Evolutionary conservation across 92 coral and sea anemone genomes (phyloP).

Genomic region (Heteractis magnifica): DNA sequence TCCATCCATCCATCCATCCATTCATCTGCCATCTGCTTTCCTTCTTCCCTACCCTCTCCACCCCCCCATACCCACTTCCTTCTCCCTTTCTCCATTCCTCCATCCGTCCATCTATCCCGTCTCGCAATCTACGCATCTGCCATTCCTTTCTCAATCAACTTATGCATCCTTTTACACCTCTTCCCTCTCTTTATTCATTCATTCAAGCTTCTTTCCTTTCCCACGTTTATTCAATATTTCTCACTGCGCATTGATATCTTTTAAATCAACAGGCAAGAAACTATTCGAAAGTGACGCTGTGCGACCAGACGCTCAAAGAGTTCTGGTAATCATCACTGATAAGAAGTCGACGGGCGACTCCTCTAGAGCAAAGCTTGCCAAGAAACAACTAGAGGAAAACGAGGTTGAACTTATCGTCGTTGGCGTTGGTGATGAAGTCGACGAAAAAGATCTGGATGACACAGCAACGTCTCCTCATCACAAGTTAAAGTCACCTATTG

Average conservation of each 20-base stretch:
- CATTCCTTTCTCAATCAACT: too few relatives aligned
- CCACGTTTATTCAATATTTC: too few relatives aligned
- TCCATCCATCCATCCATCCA: not conserved
- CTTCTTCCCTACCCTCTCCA: not conserved
- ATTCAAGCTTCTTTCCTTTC: too few relatives aligned
- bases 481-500: slow-evolving; percentile 15
- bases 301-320: slow-evolving; percentile 42
- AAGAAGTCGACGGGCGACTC: slow-evolving; percentile 49
- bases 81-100: not conserved
- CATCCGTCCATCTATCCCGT: not conserved
- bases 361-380: slow-evolving; percentile 34
- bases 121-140: too few relatives aligned
- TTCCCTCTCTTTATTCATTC: too few relatives aligned
- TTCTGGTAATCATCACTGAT: slow-evolving; percentile 56
- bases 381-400: slow-evolving; percentile 37
- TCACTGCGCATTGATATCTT: too few relatives aligned
- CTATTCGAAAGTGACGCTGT: slow-evolving; percentile 29
- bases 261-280: slow-evolving; percentile 21
- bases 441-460: slow-evolving; percentile 38
- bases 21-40: not conserved
- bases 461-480: slow-evolving; percentile 36
- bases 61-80: not conserved
- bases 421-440: slow-evolving; percentile 50
- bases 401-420: slow-evolving; percentile 48
- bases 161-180: too few relatives aligned